These are phyloP conservation scores for Tricholauxania praeusta DNA, from an alignment of 2,888 invertebrate genomes.

Conservation along the genomic window DNA sequence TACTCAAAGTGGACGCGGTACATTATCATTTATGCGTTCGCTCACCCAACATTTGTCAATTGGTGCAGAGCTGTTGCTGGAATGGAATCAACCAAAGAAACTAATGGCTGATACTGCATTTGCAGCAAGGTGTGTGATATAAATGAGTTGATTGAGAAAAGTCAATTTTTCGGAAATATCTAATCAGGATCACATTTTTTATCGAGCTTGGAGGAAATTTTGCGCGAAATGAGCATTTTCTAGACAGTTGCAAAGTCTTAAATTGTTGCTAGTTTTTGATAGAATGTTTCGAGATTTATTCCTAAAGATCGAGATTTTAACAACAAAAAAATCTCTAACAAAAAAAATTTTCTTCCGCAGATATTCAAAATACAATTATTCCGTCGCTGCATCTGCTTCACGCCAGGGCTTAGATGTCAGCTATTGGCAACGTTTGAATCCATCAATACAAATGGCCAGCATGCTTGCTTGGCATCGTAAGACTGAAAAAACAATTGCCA, in stretches of 20 bases:
- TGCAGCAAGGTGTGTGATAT: constrained; percentile 55
- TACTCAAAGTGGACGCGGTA: constrained; percentile 58
- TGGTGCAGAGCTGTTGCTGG: constrained; percentile 62
- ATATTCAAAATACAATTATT: constrained; percentile 57
- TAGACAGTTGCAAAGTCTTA: too few relatives aligned
- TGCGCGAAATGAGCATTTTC: too few relatives aligned
- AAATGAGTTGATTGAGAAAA: neutral
- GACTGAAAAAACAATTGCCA: constrained; percentile 60
- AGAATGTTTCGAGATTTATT: too few relatives aligned
- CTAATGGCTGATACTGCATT: constrained; percentile 57
- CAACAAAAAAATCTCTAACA: too few relatives aligned
- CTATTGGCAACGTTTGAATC: constrained; percentile 66
- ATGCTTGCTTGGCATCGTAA: constrained; percentile 60
- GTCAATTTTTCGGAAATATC: neutral
- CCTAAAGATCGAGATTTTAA: too few relatives aligned
- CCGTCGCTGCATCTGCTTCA: constrained; percentile 62
- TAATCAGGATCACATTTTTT: neutral
- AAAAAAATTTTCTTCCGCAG: constrained; percentile 42
- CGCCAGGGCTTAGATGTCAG: constrained; percentile 63
- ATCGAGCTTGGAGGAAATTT: neutral
- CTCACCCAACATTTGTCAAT: constrained; percentile 59
- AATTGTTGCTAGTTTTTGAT: too few relatives aligned
- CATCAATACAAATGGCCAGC: constrained; percentile 63
- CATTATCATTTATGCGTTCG: constrained; percentile 63
- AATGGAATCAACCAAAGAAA: constrained; percentile 59